Conservation (phyloP, 2,797 vertebrate species). For the Hirundo rustica region DNA sequence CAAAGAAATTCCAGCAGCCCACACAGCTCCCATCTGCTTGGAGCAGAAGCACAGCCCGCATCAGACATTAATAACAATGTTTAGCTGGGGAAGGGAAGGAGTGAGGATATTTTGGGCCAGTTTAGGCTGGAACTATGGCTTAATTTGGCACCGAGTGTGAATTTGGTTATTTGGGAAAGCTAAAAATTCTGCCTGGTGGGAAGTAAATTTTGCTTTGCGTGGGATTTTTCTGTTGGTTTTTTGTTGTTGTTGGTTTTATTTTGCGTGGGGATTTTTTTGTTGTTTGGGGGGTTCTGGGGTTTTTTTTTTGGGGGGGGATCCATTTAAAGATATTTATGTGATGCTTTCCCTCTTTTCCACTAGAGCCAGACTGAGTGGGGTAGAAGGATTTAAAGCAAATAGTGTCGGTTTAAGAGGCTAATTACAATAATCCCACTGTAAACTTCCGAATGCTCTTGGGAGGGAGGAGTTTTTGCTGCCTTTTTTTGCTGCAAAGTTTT, state of each 20-base stretch:
- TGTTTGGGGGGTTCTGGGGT: too few relatives aligned
- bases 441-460: background rate
- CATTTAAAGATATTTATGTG: background rate
- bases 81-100: background rate
- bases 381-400: background rate
- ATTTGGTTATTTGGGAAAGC: background rate
- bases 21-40: constrained; percentile 2
- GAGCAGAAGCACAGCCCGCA: background rate
- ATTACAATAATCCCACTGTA: background rate
- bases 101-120: background rate
- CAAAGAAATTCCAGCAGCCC: background rate
- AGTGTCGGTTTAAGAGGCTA: background rate
- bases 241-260: background rate
- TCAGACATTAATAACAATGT: background rate
- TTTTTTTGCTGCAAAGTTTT: background rate
- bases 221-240: too few relatives aligned
- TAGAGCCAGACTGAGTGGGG: background rate
- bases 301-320: too few relatives aligned
- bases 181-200: background rate
- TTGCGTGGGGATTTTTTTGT: background rate
- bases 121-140: background rate
- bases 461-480: background rate
- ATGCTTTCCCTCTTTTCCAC: background rate
- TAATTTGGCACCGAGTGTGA: background rate
- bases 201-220: background rate